Percentiles rank a stretch among this genome's conserved stretches.
Conservation (phyloP, 2,797 vertebrate genomes). For the Stomatorhinus walkeri region DNA sequence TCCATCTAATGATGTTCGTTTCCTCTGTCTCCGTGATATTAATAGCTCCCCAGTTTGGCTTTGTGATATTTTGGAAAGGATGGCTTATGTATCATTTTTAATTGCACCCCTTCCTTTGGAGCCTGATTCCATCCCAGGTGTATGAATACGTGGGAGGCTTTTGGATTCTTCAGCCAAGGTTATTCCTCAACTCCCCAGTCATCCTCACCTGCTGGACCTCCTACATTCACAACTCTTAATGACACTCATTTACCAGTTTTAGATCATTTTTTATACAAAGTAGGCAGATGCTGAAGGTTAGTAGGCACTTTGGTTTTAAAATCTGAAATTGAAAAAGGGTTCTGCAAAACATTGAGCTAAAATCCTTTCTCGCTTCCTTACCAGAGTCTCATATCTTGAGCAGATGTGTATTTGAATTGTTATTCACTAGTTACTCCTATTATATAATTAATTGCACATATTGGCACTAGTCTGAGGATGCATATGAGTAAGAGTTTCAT, state of each 20-base stretch:
- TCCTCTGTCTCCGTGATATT: not conserved
- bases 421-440: not conserved
- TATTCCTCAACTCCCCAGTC: slow-evolving; percentile 6
- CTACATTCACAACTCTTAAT: not conserved
- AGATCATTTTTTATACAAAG: not conserved
- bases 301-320: not conserved
- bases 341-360: not conserved
- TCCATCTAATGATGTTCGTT: not conserved
- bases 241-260: slow-evolving; percentile 16
- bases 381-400: not conserved
- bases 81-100: slow-evolving; percentile 19
- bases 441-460: not conserved
- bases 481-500: not conserved
- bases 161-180: not conserved
- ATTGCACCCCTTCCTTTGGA: slow-evolving; percentile 11
- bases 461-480: not conserved
- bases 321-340: not conserved
- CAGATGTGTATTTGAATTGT: not conserved
- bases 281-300: not conserved
- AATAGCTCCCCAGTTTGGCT: not conserved
- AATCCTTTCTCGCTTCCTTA: not conserved
- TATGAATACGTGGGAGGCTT: not conserved
- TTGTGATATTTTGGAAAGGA: slow-evolving; percentile 10
- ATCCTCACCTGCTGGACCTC: slow-evolving; percentile 17
- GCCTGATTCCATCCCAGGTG: not conserved